phyloP scores from a whole-genome alignment of 2,113 vertebrate genomes.

The Leucopsar rothschildi region DNA sequence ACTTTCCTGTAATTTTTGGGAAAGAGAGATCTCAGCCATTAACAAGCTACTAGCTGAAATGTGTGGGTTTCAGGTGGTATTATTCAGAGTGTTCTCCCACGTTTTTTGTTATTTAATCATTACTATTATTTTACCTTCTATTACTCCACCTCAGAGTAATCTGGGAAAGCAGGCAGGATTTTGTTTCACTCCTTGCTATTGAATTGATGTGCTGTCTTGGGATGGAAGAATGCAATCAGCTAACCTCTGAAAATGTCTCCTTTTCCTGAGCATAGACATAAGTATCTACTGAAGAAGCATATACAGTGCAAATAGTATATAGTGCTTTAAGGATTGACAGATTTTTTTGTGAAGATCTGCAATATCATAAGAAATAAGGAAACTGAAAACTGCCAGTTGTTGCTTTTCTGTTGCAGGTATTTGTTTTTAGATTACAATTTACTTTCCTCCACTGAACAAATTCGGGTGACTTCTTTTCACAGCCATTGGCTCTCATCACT shows the following conservation, averaged over 20 bases:
- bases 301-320: not conserved
- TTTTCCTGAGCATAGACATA: not conserved
- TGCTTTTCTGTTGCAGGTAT: not conserved
- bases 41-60: not conserved
- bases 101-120: not conserved
- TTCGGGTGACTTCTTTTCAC: not conserved
- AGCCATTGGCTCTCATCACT: not conserved
- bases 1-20: not conserved
- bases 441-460: not conserved
- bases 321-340: not conserved
- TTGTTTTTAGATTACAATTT: not conserved
- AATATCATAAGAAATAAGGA: not conserved
- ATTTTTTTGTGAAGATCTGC: not conserved
- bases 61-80: not conserved
- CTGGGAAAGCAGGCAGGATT: not conserved
- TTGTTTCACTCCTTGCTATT: not conserved
- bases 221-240: rapidly evolving
- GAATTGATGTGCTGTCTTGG: not conserved
- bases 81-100: not conserved
- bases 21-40: not conserved
- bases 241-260: not conserved
- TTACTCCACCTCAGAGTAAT: not conserved
- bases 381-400: not conserved
- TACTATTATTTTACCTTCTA: not conserved
- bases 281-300: not conserved